Base-by-base conservation (phyloP, 2,888 invertebrate genomes). In the Epirrhoe tristata region DNA sequence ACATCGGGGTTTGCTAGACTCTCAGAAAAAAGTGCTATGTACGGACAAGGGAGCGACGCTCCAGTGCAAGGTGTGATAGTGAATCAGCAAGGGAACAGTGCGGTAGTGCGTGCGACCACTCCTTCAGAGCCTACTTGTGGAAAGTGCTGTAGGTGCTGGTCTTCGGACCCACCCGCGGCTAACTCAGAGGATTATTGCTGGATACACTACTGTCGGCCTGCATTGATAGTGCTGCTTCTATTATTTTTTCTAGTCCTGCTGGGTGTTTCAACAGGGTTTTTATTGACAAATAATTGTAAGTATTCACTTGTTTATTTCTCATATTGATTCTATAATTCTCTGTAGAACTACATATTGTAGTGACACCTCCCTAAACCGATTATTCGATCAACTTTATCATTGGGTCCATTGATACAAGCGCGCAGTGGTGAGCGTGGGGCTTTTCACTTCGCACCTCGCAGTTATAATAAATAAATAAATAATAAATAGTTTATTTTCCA, bases 251-350 rank as follows among this genome's bases (percentile, higher is more conserved):
- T 94, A 81, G 90, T 94, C 72, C 84, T 94, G 80, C 89, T 94
- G 85, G 94, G 94, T 70, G 91, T 94, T 71, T 92, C 94, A 77
- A 94, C 94, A 82, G 94, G 94, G 82, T 93, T 94, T 77, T 87
- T 94, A 84, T 85, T 94, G 81, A 94, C 94, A 79, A 94, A 94
- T 86, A 94, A 94, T 83, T 94, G 94, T 94, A 83, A 94, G 94
- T 94, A 89, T 73, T 4, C n/a, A 17, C 6, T 51, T 17, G 14
- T 53, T 54, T 16, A 46, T 6, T 39, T 8, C 36, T 8, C 10
- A 8, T 8, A 7, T 6, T 10, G 3, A 8, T 39, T 39, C 10
- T 24, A 24, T 43, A 43, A 43, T 12, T 12, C 12, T 43, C 12
- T 48, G 5, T 5, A 48, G 50, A 51, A 58, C 7, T 51, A 6